These are phyloP conservation scores for Formicarius rufipectus DNA, from an alignment of 2,113 vertebrate genomes.

Conservation along the genomic window DNA sequence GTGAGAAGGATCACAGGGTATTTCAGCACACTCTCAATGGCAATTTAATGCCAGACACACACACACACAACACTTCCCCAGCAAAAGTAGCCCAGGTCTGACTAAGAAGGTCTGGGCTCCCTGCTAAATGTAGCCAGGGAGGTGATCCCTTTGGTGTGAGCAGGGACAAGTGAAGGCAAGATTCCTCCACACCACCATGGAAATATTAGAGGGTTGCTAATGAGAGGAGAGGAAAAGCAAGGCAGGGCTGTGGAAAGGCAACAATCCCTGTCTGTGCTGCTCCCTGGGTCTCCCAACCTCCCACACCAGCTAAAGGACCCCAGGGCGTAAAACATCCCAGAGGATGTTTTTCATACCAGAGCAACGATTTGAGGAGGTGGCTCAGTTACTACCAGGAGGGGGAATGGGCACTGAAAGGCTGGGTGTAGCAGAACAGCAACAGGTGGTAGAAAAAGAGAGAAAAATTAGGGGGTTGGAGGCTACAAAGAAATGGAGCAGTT, in stretches of 20 bases:
- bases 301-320: not conserved
- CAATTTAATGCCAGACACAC: not conserved
- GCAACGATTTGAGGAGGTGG: not conserved
- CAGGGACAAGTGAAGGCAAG: not conserved
- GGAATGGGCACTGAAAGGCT: not conserved
- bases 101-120: not conserved
- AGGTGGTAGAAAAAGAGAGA: not conserved
- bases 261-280: accelerated
- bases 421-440: not conserved
- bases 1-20: not conserved
- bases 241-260: accelerated
- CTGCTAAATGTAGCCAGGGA: not conserved
- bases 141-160: not conserved
- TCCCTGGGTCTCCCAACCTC: not conserved
- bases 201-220: not conserved
- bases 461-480: not conserved
- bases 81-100: not conserved
- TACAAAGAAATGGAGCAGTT: accelerated
- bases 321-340: accelerated
- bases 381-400: accelerated
- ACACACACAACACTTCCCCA: accelerated
- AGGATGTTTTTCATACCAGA: not conserved
- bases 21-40: not conserved
- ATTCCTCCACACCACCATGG: accelerated
- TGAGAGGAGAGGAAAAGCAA: accelerated